A percentile compares a stretch with the other conserved stretches of the same genome.
These are phyloP conservation scores for Lutjanus campechanus DNA, from an alignment of 2,797 vertebrate species.

Conservation along the genomic window DNA sequence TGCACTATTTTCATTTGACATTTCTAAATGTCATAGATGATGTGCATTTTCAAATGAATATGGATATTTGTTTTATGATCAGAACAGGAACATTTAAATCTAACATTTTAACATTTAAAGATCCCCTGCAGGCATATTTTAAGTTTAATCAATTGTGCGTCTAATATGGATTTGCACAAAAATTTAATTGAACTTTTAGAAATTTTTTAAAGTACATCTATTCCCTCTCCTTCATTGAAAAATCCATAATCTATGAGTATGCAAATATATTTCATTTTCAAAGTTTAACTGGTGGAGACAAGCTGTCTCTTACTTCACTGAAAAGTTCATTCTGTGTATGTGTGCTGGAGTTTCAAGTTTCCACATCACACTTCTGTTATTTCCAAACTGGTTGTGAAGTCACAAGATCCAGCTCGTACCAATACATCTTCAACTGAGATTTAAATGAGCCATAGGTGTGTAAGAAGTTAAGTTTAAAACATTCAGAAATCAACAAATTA, in stretches of 20 bases:
- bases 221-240: background rate
- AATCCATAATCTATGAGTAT: background rate
- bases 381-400: background rate
- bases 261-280: background rate
- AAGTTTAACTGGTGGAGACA: background rate
- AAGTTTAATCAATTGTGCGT: background rate
- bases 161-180: background rate
- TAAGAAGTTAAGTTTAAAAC: background rate
- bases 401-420: background rate
- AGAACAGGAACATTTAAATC: background rate
- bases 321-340: background rate
- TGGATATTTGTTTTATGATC: background rate
- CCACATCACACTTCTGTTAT: background rate
- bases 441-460: background rate
- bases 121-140: background rate
- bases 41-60: background rate
- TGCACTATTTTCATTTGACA: too few relatives aligned
- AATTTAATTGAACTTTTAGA: background rate
- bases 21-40: too few relatives aligned
- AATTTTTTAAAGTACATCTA: background rate
- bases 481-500: too few relatives aligned
- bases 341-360: background rate
- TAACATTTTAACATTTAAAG: slow-evolving; percentile 1
- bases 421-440: background rate
- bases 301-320: background rate